Percentiles rank a stretch among this genome's conserved stretches.
phyloP scores from a whole-genome alignment of 2,113 vertebrate species.

The Isichthys henryi region DNA sequence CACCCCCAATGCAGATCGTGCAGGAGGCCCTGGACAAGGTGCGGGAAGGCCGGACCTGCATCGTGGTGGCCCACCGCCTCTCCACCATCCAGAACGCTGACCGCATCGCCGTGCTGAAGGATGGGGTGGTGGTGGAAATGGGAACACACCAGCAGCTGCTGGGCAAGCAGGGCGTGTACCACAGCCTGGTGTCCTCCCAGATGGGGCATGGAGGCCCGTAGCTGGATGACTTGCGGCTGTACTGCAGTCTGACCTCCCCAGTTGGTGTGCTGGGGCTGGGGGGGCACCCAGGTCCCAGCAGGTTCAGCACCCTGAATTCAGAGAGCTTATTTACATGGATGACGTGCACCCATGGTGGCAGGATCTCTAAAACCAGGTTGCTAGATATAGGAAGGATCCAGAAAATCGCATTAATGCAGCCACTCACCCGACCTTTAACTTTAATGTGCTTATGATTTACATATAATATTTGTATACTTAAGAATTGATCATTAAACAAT shows the following conservation, averaged over 20 bases:
- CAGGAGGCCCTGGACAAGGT: conserved; percentile 88
- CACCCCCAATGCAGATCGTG: conserved; percentile 63
- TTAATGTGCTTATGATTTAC: background rate
- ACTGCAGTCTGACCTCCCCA: background rate
- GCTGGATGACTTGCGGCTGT: background rate
- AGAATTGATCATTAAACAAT: background rate
- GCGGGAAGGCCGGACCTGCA: conserved; percentile 81
- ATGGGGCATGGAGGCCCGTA: conserved; percentile 31
- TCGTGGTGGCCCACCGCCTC: conserved; percentile 82
- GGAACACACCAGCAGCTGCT: conserved; percentile 88
- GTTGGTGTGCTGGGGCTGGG: background rate
- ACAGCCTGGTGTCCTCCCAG: conserved; percentile 75
- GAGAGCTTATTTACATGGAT: background rate
- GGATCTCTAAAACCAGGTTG: background rate
- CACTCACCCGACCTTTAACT: background rate
- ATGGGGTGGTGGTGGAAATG: conserved; percentile 67
- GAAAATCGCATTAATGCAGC: background rate
- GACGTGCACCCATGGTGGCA: background rate
- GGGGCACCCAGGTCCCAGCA: background rate
- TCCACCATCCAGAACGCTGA: conserved; percentile 90
- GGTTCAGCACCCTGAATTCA: background rate
- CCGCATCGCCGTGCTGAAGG: conserved; percentile 75
- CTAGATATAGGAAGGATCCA: background rate
- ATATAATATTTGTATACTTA: background rate
- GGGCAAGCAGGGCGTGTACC: conserved; percentile 70